Base-by-base conservation (phyloP, 1,140 invertebrate species). In the Drosophila pruinosa region DNA sequence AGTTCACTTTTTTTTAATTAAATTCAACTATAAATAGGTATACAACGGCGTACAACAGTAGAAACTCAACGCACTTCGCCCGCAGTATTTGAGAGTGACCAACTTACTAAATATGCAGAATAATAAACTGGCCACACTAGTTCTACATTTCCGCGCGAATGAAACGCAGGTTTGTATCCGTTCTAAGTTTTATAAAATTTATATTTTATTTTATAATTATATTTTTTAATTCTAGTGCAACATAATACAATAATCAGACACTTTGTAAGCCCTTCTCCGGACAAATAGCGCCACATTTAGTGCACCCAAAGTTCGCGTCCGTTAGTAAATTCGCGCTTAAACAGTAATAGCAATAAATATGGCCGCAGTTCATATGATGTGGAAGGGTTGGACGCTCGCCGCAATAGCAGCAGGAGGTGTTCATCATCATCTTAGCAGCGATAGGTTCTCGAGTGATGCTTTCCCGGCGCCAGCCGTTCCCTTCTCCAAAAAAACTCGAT, bases 271-370 rank as follows among this genome's bases (percentile, higher is more conserved):
- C 75, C 3, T 64, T 34, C 2, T 75, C 75, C 0, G 52, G 26
- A 38, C 72, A 75, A 4, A 34, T 39, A 0, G 78, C 68, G 1
- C 61, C 89, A 53, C 91, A 91, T 12, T 63, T 73, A 10, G 85
- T 76, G 36, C 91, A 91, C 24, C 28, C 24, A 62, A 91, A 91
- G 48, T 82, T 79, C 1, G 81, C 43, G 58, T 91, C 90, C 2
- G 88, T 90, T 14, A 75, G 10, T 24, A 91, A 36, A 78, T 91
- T 91, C 4, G 83, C 91, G 10, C 73, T 92, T 62, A 94, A 79
- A 88, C 94, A 94, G 72, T 93, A 94, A 91, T 94, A 94, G 89
- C 94, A 94, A 89, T 94, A 94, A 56, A 94, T 92, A 90, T 94
- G 94, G 8, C 89, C 89, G 82, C 94, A 94, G 5, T 93, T 93